Evolutionary conservation across 2,888 invertebrate genomes (phyloP).

Genomic region (Drosophila infuscata): DNA sequence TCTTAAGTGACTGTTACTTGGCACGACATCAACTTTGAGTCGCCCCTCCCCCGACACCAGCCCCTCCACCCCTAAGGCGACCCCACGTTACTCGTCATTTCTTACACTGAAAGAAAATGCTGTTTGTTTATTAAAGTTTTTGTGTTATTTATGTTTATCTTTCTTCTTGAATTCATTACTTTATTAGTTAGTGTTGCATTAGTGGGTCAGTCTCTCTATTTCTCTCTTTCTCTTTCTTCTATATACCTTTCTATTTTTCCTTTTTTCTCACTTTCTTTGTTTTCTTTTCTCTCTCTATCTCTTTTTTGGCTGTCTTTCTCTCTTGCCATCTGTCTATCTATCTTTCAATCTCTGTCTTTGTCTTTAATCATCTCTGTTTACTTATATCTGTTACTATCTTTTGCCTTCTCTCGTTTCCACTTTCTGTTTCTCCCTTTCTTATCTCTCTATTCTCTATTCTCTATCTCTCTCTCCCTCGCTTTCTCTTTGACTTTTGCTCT

Average conservation of each 20-base stretch:
- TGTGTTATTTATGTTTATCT: background rate
- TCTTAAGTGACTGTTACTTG: constrained; percentile 75
- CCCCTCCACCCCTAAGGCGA: background rate
- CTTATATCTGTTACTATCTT: background rate
- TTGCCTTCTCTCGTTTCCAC: background rate
- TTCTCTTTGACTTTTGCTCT: background rate
- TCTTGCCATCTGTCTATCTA: background rate
- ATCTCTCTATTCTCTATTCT: background rate
- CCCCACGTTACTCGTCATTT: background rate
- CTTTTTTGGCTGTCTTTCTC: background rate
- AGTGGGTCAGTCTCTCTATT: background rate
- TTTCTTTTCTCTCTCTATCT: background rate
- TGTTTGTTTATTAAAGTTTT: background rate
- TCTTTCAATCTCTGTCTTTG: background rate
- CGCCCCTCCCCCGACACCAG: background rate
- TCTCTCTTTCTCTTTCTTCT: rapidly evolving
- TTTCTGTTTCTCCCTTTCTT: background rate
- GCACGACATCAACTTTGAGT: constrained; percentile 43
- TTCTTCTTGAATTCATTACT: background rate
- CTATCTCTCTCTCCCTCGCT: background rate
- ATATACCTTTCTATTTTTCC: background rate
- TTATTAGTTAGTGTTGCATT: background rate
- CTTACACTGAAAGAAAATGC: background rate
- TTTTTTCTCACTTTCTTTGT: background rate
- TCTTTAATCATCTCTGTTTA: background rate